Evolutionary conservation across 92 coral and sea anemone genomes (phyloP).

Genomic region (Micromussa lordhowensis): DNA sequence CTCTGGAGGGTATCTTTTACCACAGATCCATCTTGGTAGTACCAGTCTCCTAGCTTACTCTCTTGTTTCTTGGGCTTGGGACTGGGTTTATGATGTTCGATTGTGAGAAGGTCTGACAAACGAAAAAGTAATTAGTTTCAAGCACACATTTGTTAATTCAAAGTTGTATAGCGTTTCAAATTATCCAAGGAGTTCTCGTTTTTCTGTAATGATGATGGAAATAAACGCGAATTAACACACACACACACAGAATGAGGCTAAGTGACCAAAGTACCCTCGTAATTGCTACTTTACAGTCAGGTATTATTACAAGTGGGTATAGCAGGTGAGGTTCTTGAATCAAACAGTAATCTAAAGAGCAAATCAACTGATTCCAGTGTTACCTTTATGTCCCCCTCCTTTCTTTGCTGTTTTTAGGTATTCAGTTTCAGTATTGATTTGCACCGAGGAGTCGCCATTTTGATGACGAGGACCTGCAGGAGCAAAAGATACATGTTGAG

Average conservation of each 20-base stretch:
- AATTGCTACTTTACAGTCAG: no score
- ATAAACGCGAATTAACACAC: no score
- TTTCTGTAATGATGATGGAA: no score
- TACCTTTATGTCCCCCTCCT: slow-evolving; percentile 68
- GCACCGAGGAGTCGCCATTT: background rate
- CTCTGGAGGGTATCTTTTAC: slow-evolving; percentile 24
- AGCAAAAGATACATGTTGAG: no score
- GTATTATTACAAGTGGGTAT: no score
- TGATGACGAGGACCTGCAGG: slow-evolving; percentile 1
- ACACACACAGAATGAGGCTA: no score
- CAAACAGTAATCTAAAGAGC: background rate
- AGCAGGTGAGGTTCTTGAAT: no score
- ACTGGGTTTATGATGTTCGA: slow-evolving; percentile 47
- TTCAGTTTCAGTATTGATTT: slow-evolving; percentile 35
- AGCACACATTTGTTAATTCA: background rate
- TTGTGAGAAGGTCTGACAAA: slow-evolving; percentile 42
- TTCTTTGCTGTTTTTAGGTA: slow-evolving; percentile 35
- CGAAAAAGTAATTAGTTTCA: background rate
- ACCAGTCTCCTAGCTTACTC: slow-evolving; percentile 56
- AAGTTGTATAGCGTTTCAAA: no score
- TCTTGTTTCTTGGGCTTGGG: slow-evolving; percentile 43
- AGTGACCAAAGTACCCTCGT: no score
- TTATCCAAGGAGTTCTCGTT: no score
- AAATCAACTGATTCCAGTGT: background rate
- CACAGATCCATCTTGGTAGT: slow-evolving; percentile 46